A percentile compares a stretch with the other conserved stretches of the same genome.
Evolutionary conservation across 2,888 invertebrate genomes (phyloP).

Genomic region (Euspilapteryx auroguttella): DNA sequence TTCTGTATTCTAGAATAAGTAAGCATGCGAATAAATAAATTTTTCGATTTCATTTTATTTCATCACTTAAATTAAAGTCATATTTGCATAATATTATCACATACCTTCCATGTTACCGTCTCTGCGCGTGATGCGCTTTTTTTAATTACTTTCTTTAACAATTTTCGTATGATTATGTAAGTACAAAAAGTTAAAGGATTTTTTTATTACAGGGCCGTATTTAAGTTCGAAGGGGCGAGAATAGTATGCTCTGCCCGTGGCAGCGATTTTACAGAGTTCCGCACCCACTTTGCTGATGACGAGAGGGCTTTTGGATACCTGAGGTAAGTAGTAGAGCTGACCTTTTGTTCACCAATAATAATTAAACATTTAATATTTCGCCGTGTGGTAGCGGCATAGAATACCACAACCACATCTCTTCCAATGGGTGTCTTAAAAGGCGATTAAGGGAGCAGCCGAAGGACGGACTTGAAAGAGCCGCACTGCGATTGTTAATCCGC

Average conservation of each 20-base stretch:
- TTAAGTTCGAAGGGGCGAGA: constrained; percentile 72
- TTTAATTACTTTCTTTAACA: background rate
- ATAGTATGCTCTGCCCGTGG: constrained; percentile 70
- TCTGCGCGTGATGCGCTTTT: background rate
- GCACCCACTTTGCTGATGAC: constrained; percentile 69
- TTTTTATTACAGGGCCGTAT: constrained; percentile 71
- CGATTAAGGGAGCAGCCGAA: background rate
- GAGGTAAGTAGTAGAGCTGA: constrained; percentile 23
- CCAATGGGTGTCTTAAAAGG: too few species aligned
- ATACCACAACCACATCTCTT: too few species aligned
- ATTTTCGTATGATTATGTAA: background rate
- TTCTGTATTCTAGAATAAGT: too few species aligned
- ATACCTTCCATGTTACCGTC: too few species aligned
- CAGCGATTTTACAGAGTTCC: constrained; percentile 69
- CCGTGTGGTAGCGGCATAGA: too few species aligned
- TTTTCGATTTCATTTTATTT: too few species aligned
- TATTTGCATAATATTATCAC: too few species aligned
- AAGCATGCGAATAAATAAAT: too few species aligned
- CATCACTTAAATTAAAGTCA: too few species aligned
- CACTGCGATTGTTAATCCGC: too few species aligned
- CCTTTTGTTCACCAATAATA: background rate
- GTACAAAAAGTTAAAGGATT: too few species aligned
- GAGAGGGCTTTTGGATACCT: constrained; percentile 78
- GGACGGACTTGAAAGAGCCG: background rate
- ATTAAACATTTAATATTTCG: too few species aligned